A percentile compares a stretch with the other conserved stretches of the same genome.
phyloP scores from a whole-genome alignment of 23 tunicate species.

The Trididemnum nubilum region DNA sequence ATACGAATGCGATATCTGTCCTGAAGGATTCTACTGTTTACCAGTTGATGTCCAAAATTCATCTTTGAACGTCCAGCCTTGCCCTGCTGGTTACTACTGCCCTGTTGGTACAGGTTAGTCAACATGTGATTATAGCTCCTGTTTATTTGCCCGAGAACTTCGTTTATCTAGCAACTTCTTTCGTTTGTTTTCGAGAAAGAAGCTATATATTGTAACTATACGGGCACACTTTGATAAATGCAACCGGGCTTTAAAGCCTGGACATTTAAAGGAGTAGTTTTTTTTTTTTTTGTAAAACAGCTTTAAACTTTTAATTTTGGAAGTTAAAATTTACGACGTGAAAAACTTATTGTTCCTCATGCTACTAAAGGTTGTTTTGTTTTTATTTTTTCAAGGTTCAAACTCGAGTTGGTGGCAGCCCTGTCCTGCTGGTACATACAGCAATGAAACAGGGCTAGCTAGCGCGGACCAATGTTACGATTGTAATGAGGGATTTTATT shows the following conservation, averaged over 20 bases:
- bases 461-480: constrained; percentile 47
- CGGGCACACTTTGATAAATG: not conserved
- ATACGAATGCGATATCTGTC: constrained; percentile 63
- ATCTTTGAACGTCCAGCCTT: constrained; percentile 51
- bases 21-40: constrained; percentile 82
- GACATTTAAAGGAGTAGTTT: too few species aligned
- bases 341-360: too few species aligned
- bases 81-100: constrained; percentile 95
- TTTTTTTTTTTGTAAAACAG: too few species aligned
- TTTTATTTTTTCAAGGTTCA: constrained; percentile 16
- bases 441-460: constrained; percentile 47
- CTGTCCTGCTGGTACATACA: constrained; percentile 93
- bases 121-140: not conserved
- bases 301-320: too few species aligned
- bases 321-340: too few species aligned
- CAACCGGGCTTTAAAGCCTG: too few species aligned
- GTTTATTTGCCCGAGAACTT: not conserved
- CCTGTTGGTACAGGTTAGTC: constrained; percentile 79
- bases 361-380: too few species aligned
- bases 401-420: constrained; percentile 80
- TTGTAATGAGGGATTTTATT: constrained; percentile 72
- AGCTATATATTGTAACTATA: not conserved
- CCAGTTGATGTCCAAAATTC: constrained; percentile 62
- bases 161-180: not conserved
- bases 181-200: not conserved